Percentiles rank a stretch among this genome's conserved stretches.
Conservation (phyloP, 2,888 invertebrate genomes). For the Heliconius ethilla region DNA sequence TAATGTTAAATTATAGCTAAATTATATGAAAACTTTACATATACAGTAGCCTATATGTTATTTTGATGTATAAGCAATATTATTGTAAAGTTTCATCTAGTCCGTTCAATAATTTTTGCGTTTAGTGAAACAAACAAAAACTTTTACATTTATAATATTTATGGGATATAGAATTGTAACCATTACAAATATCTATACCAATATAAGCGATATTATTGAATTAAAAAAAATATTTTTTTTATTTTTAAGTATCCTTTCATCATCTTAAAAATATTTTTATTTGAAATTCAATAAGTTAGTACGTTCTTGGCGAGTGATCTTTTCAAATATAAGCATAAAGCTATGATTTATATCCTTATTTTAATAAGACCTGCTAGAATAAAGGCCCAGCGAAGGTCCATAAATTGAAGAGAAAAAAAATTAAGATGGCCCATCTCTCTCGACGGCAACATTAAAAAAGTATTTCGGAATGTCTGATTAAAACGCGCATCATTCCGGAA, state of each 20-base stretch:
- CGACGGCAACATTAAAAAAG: slow-evolving; percentile 52
- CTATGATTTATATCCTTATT: slow-evolving; percentile 16
- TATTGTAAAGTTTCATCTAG: too few species aligned
- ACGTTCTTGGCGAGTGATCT: not conserved
- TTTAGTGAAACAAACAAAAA: too few species aligned
- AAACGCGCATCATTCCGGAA: slow-evolving; percentile 64
- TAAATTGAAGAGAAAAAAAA: slow-evolving; percentile 55
- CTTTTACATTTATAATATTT: too few species aligned
- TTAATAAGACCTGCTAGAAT: slow-evolving; percentile 36
- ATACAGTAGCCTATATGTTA: too few species aligned
- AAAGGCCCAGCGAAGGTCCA: slow-evolving; percentile 33
- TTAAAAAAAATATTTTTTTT: not conserved
- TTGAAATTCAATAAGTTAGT: not conserved
- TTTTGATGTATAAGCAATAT: too few species aligned
- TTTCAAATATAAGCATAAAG: not conserved
- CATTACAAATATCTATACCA: not conserved
- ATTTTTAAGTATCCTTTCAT: not conserved
- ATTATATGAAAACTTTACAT: too few species aligned
- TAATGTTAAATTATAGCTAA: too few species aligned
- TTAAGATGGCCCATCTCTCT: slow-evolving; percentile 55
- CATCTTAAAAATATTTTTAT: not conserved
- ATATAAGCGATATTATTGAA: not conserved
- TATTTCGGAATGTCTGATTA: slow-evolving; percentile 61
- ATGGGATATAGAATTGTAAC: not conserved
- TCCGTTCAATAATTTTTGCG: too few species aligned